Percentiles rank a stretch among this genome's conserved stretches.
Conservation (phyloP, 2,888 invertebrate genomes). For the Nebria salina region DNA sequence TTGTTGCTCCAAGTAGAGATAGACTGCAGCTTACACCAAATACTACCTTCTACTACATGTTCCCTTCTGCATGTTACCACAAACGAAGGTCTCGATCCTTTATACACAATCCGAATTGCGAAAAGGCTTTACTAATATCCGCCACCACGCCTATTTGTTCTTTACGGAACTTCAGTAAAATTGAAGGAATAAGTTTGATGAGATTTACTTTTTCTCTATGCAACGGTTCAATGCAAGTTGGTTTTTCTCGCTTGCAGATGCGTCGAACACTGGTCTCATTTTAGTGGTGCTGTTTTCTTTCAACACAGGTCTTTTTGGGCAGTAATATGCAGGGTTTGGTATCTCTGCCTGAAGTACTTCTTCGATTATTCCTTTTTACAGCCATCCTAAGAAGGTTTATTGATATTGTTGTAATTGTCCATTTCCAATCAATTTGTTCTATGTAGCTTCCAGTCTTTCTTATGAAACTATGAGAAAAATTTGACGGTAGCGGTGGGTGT, state of each 20-base stretch:
- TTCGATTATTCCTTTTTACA: conserved; percentile 48
- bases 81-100: conserved; percentile 52
- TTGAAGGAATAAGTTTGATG: too few species aligned
- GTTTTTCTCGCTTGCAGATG: conserved; percentile 49
- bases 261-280: conserved; percentile 54
- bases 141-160: conserved; percentile 49
- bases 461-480: too few species aligned
- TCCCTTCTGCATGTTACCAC: conserved; percentile 48
- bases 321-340: conserved; percentile 43
- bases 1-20: conserved; percentile 43
- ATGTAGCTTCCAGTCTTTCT: conserved; percentile 17
- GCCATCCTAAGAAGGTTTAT: conserved; percentile 53
- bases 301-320: conserved; percentile 52
- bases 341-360: conserved; percentile 32
- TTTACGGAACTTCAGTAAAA: too few species aligned
- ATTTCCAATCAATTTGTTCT: conserved; percentile 49
- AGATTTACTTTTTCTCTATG: conserved; percentile 49
- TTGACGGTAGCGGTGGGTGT: too few species aligned
- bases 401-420: conserved; percentile 50
- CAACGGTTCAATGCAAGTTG: conserved; percentile 53
- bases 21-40: conserved; percentile 38
- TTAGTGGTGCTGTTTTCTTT: conserved; percentile 52
- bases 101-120: conserved; percentile 50
- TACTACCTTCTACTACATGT: conserved; percentile 43
- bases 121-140: conserved; percentile 53